Evolutionary conservation across 2,797 vertebrate genomes (phyloP).

Genomic region (Hyperoplus immaculatus): DNA sequence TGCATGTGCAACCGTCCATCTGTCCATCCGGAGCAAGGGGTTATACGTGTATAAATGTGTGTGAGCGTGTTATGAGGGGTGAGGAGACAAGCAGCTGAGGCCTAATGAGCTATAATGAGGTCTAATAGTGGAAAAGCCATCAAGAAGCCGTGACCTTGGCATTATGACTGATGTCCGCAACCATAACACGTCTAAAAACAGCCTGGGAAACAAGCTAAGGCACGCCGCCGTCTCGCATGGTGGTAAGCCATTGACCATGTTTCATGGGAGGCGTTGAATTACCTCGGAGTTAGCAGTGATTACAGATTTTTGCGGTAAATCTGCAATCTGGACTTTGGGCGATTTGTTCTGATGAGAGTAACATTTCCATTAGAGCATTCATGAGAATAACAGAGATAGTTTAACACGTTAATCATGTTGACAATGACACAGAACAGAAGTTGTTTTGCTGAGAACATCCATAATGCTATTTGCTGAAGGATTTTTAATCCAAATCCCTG

Average conservation of each 20-base stretch:
- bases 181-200: constrained; percentile 84
- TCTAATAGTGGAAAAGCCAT: constrained; percentile 87
- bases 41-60: constrained; percentile 60
- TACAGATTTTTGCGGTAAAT: constrained; percentile 65
- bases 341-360: constrained; percentile 53
- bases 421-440: constrained; percentile 70
- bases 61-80: constrained; percentile 70
- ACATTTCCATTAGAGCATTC: constrained; percentile 45
- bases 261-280: constrained; percentile 69
- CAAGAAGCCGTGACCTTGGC: constrained; percentile 84
- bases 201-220: constrained; percentile 80
- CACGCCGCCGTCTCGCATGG: constrained; percentile 63
- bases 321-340: constrained; percentile 44
- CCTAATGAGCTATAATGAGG: constrained; percentile 88
- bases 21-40: constrained; percentile 57
- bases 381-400: constrained; percentile 45
- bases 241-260: constrained; percentile 62
- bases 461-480: constrained; percentile 34
- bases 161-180: constrained; percentile 81
- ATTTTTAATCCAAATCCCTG: constrained; percentile 49
- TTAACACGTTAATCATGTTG: constrained; percentile 48
- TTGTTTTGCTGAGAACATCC: constrained; percentile 71
- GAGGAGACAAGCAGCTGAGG: constrained; percentile 85
- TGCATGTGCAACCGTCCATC: constrained; percentile 62
- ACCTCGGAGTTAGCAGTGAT: constrained; percentile 64